Base-by-base conservation (phyloP, 2,113 vertebrate genomes). In the Boulengeromyrus knoepffleri region DNA sequence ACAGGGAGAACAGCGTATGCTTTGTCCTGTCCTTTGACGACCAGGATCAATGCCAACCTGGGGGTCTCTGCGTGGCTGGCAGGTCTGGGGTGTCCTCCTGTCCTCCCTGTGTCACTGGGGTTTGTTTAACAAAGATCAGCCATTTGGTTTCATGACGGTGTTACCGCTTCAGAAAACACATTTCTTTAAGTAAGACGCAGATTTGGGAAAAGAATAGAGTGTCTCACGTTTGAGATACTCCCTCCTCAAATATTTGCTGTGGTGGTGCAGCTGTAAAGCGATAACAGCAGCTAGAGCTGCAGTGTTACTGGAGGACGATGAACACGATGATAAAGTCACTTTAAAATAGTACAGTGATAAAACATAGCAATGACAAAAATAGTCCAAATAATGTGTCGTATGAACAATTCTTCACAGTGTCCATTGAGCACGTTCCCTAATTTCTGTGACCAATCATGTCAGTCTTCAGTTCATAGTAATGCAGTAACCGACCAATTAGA, bases 211-310 rank as follows among this genome's bases (percentile, higher is more conserved):
- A 74, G 9, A 49, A 90, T 31, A 80, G 50, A 36, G 84, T 45
- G 24, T 87, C 66, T 19, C 1, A 77, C 17, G 52, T 49, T 36
- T 21, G 0, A 88, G 45, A 87, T 90, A 92, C 94, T 91, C 94
- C 94, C 89, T 94, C 89, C 86, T 93, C 92, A 94, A 94, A 96
- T 95, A 94, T 96, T 96, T 93, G 91, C 83, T 88, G 89, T 93
- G 90, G 91, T 92, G 94, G 93, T 77, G 91, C 70, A 90, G 89
- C 83, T 19, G 49, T 91, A 42, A 12, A 50, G 87, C 31, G 91
- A 93, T 92, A 93, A 91, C 52, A 12, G 7, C 21, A 47, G 70
- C 89, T 86, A 80, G 50, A 46, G 74, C 58, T 85, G 12, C 84
- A 49, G 53, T 87, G 13, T 36, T 24, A 24, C 3, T 42, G n/a